These are phyloP conservation scores for Botia almorhae DNA, from an alignment of 2,797 vertebrate genomes.

Conservation along the genomic window DNA sequence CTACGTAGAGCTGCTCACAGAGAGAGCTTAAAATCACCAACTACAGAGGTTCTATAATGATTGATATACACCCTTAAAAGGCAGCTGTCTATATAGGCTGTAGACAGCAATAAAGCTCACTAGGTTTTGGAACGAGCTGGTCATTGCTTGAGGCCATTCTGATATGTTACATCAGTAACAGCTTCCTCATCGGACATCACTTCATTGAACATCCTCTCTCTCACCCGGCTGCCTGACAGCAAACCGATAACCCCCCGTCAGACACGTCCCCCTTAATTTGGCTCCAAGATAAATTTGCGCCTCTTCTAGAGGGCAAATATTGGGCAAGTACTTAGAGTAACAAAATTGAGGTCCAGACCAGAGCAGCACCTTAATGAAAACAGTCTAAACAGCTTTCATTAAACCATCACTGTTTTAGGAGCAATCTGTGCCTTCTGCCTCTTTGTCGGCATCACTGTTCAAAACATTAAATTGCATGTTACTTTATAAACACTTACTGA, in stretches of 20 bases:
- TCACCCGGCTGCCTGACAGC: neutral
- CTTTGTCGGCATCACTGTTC: too few species aligned
- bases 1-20: neutral
- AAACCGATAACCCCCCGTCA: constrained; percentile 13
- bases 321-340: neutral
- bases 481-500: too few species aligned
- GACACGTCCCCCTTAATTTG: neutral
- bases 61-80: neutral
- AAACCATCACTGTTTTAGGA: neutral
- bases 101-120: neutral
- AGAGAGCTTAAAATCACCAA: neutral
- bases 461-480: too few species aligned
- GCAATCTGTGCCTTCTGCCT: too few species aligned
- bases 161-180: neutral
- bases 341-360: neutral
- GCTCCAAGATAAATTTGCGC: constrained; percentile 8
- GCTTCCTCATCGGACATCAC: neutral
- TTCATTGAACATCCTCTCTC: neutral
- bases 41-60: neutral
- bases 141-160: constrained; percentile 15
- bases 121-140: neutral
- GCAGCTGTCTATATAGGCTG: neutral
- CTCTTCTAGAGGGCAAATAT: constrained; percentile 13
- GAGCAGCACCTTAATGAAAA: constrained; percentile 8
- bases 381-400: neutral